phyloP scores from a whole-genome alignment of 2,888 invertebrate species.

The Epirrhoe alternata region DNA sequence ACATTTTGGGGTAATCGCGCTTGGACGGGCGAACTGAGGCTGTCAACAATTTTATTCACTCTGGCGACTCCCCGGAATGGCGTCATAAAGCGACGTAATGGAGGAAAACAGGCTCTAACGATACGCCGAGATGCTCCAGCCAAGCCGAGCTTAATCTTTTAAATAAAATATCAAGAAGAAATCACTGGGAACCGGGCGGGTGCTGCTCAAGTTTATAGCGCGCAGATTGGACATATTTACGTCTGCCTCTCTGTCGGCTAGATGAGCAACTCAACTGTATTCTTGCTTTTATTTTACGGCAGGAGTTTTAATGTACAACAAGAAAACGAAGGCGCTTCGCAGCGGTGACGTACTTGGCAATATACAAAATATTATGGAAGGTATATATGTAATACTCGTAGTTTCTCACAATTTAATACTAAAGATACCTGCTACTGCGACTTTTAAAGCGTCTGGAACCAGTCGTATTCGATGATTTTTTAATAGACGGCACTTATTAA shows the following conservation, averaged over 20 bases:
- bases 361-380: background rate
- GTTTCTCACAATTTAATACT: background rate
- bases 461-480: no score
- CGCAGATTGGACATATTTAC: conserved; percentile 62
- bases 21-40: conserved; percentile 40
- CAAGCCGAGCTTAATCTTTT: conserved; percentile 65
- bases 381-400: background rate
- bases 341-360: background rate
- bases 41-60: conserved; percentile 65
- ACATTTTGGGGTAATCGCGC: conserved; percentile 47
- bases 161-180: conserved; percentile 81
- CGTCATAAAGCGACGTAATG: conserved; percentile 73
- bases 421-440: no score
- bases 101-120: conserved; percentile 69
- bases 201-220: conserved; percentile 60
- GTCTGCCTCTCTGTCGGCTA: conserved; percentile 38
- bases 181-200: conserved; percentile 65
- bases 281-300: conserved; percentile 40
- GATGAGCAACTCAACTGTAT: conserved; percentile 38
- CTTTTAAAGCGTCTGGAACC: no score
- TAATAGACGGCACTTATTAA: no score
- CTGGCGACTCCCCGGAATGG: conserved; percentile 61
- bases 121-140: conserved; percentile 54
- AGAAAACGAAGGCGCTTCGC: background rate
- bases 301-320: conserved; percentile 42